Percentiles rank a stretch among this genome's conserved stretches.
These are phyloP conservation scores for Mellivora capensis DNA, from an alignment of 2,113 vertebrate genomes.

Conservation along the genomic window DNA sequence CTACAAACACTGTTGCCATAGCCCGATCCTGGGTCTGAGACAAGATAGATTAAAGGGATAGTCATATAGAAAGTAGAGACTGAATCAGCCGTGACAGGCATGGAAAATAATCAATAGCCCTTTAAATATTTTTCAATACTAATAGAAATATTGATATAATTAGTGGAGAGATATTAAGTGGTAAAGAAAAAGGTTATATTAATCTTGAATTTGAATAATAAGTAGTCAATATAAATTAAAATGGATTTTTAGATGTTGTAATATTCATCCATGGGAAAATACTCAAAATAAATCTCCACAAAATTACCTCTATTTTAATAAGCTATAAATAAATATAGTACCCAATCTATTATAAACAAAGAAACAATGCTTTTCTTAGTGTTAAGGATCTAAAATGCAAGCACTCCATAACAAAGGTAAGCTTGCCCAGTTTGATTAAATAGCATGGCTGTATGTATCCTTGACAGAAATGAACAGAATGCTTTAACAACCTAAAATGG, in stretches of 20 bases:
- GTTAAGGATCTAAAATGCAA: not conserved
- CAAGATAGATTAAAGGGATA: not conserved
- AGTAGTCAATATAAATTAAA: conserved; percentile 50
- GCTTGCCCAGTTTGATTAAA: not conserved
- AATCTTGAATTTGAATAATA: conserved; percentile 22
- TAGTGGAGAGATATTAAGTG: conserved; percentile 41
- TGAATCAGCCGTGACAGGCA: not conserved
- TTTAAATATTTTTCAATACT: conserved; percentile 47
- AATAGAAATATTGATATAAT: conserved; percentile 21
- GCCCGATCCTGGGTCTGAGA: not conserved
- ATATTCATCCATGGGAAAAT: not conserved
- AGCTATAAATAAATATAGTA: not conserved
- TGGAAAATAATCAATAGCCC: conserved; percentile 13
- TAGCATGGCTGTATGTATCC: not conserved
- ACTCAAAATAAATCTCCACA: not conserved
- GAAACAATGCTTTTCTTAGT: not conserved
- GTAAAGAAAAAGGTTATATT: not conserved
- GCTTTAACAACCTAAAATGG: not conserved
- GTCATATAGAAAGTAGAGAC: not conserved
- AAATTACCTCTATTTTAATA: not conserved
- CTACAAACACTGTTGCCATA: not conserved
- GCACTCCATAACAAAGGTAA: not conserved
- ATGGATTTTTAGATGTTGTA: not conserved
- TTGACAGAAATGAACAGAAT: not conserved
- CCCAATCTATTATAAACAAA: not conserved